Conservation (phyloP, 1,140 invertebrate genomes). For the Oscheius sp. region DNA sequence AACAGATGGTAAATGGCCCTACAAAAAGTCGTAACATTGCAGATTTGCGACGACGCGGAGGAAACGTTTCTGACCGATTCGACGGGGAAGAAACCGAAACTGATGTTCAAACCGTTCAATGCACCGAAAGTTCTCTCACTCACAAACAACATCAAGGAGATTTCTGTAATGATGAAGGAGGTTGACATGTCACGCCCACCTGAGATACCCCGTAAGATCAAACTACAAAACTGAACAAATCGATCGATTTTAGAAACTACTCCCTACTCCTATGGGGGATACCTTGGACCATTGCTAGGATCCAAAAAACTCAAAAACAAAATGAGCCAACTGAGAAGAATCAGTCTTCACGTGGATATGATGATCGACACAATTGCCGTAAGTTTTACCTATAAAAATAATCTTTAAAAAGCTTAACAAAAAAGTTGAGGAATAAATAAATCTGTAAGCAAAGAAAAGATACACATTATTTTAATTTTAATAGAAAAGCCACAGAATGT, state of each 20-base stretch:
- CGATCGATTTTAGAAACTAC: no score
- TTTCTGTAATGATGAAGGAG: conserved; percentile 25
- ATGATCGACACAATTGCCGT: conserved; percentile 30
- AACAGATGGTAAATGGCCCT: background rate
- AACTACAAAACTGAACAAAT: background rate
- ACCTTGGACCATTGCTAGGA: conserved; percentile 37
- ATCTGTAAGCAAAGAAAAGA: no score
- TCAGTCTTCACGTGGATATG: conserved; percentile 43
- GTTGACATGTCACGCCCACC: no score
- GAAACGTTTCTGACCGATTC: conserved; percentile 13
- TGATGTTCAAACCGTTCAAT: background rate
- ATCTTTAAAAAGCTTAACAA: no score
- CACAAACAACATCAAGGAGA: background rate
- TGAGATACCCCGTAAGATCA: no score
- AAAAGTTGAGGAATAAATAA: no score
- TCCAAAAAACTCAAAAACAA: background rate
- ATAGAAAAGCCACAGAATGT: no score
- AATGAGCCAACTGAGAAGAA: conserved; percentile 17
- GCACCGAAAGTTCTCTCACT: background rate
- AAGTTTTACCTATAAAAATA: no score
- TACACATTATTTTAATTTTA: no score
- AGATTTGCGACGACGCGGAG: conserved; percentile 33
- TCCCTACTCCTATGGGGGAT: conserved; percentile 43
- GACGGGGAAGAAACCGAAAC: conserved; percentile 3
- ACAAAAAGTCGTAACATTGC: no score